These are phyloP conservation scores for Lepus europaeus DNA, from an alignment of 2,113 vertebrate species.

Conservation along the genomic window DNA sequence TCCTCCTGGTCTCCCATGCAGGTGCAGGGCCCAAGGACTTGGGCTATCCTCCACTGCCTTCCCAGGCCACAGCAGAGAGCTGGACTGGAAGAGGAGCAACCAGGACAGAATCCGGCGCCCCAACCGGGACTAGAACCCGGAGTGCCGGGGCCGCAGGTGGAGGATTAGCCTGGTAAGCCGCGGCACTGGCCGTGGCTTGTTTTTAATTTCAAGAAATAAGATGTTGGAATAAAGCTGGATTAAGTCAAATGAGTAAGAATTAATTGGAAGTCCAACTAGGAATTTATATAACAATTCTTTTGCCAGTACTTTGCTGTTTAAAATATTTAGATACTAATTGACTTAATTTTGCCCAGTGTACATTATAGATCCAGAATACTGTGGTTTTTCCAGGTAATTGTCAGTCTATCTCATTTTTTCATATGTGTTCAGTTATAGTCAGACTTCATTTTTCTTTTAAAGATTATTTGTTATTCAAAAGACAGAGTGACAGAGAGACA, in stretches of 20 bases:
- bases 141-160: too few relatives aligned
- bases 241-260: conserved; percentile 21
- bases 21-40: too few relatives aligned
- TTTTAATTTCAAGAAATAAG: background rate
- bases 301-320: background rate
- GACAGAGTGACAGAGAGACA: too few relatives aligned
- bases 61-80: too few relatives aligned
- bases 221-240: background rate
- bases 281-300: background rate
- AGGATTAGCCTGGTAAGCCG: too few relatives aligned
- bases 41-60: too few relatives aligned
- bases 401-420: background rate
- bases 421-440: background rate
- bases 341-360: background rate
- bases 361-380: conserved; percentile 6
- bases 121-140: too few relatives aligned
- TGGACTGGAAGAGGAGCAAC: too few relatives aligned
- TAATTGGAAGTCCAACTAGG: background rate
- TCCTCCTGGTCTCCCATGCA: too few relatives aligned
- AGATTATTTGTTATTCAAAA: too few relatives aligned
- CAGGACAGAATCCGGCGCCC: too few relatives aligned
- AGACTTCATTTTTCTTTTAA: background rate
- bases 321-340: conserved; percentile 1
- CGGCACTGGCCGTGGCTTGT: too few relatives aligned
- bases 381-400: background rate